Evolutionary conservation across 2,888 invertebrate species (phyloP), one percentile per base, ranked within the genome.

Genomic region (Cyclophora punctaria): DNA sequence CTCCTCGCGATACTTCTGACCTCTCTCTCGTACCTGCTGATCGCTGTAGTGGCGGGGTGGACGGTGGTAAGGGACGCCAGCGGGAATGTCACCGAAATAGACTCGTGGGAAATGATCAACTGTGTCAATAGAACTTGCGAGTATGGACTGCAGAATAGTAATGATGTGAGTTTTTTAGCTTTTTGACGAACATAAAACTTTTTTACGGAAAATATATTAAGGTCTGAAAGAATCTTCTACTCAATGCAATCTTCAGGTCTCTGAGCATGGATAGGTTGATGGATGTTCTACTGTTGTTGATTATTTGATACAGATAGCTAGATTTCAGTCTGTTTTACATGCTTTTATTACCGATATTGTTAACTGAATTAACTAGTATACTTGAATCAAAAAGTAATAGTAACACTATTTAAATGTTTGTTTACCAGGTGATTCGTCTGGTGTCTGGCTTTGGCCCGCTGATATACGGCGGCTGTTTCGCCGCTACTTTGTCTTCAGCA

Each of bases 381-480:
- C 20, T 20, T 20, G 20, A 20, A 20, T 20, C 20, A 20, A 20
- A 20, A 20, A 20, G 20, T 20, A 20, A 20, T 20, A 20, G 20
- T 20, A 20, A 20, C 2, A 20, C 20, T 20, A 20, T 20, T 20
- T 20, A 20, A 0, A 5, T 34, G 41, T 20, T 20, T 37, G 76
- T 66, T 47, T 80, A 80, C 34, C 80, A 95, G 93, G 95, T 96
- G 3, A 95, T 96, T 64, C 94, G 95, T 55, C 75, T 96, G 53
- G 94, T 96, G 7, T 94, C 96, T 0, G 93, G 90, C 4, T 95
- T 95, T 71, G 97, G 98, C 0, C 98, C 98, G 0, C 88, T 99
- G 48, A 98, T 99, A 64, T 96, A 97, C 77, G 98, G 97, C 35
- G 98, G 98, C 0, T 98, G 98, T 71, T 98, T 98, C 82, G 98